Percentiles rank a stretch among this genome's conserved stretches.
These are phyloP conservation scores for Plecotus auritus DNA, from an alignment of 2,113 vertebrate genomes.

Conservation along the genomic window DNA sequence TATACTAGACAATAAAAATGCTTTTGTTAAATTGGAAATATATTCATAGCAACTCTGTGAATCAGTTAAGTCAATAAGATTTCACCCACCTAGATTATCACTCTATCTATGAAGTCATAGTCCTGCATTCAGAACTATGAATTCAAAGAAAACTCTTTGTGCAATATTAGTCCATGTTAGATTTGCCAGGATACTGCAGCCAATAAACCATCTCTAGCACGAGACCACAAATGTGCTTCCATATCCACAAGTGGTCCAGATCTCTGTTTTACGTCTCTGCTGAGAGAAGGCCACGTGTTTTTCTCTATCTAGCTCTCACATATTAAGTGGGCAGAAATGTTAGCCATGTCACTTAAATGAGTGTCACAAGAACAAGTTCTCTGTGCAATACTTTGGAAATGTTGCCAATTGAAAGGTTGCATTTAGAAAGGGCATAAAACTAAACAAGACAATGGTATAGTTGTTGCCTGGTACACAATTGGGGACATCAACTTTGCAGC, in stretches of 20 bases:
- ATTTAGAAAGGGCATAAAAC: constrained; percentile 23
- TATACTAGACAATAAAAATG: neutral
- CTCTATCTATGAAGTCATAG: neutral
- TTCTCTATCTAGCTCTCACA: constrained; percentile 30
- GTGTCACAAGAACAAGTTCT: constrained; percentile 11
- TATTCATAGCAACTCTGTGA: neutral
- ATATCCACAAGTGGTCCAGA: neutral
- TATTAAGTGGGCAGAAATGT: constrained; percentile 16
- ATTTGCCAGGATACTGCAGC: neutral
- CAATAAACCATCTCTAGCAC: neutral
- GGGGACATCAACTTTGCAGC: neutral
- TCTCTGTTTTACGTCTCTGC: constrained; percentile 31
- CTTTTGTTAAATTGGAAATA: neutral
- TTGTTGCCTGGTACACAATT: neutral
- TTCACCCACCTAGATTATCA: neutral
- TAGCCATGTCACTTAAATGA: neutral
- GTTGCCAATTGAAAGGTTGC: neutral
- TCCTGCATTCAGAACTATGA: neutral
- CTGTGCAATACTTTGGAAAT: constrained; percentile 33
- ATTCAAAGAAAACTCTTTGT: neutral
- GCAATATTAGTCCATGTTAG: neutral
- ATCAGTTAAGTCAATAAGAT: neutral
- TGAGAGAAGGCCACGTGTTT: neutral
- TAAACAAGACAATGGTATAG: neutral
- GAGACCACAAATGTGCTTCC: constrained; percentile 5